Base-by-base conservation (phyloP, 2,113 vertebrate species). In the Phyllopteryx taeniolatus region DNA sequence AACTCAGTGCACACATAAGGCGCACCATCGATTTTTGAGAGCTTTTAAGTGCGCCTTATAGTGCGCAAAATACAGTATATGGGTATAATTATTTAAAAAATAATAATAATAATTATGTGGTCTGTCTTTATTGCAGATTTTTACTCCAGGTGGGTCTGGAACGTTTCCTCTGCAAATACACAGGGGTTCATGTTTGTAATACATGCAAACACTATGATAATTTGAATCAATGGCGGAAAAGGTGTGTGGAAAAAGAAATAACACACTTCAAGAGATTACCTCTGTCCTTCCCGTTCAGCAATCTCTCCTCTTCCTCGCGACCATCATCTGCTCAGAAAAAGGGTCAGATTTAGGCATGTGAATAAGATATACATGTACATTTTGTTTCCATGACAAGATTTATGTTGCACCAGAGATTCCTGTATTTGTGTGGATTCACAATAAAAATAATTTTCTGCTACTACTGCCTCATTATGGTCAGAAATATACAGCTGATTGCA, bases 271-370 rank as follows among this genome's bases (percentile, higher is more conserved):
- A 27, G 13, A 15, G 22, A 39, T 91, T 90, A 98, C 95, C 96
- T 94, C 90, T 90, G 82, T 96, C 95, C 83, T 96, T 97, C 53
- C 94, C 95, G 0, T 95, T 96, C 84, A 95, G 93, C 84, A 96
- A 79, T 82, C 94, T 93, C 84, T 95, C 93, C 73, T 94, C 95
- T 73, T 96, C 95, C 59, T 96, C 95, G 1, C 90, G 91, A 74
- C 91, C 93, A 74, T 96, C 95, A 86, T 96, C 95, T 89, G 92
- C 0, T 70, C 51, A 79, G 64, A 84, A 65, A 57, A 51, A 70
- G 17, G 11, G 27, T n/a, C 17, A 56, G 68, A 44, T n/a, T 65
- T 65, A 43, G 22, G 12, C 22, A 1, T 5, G 14, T 46, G 5
- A 27, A 46, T 65, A 49, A 10, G 8, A 20, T 57, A 1, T 27